Evolutionary conservation across 1,140 invertebrate genomes (phyloP), one percentile per base, ranked within the genome.

Genomic region (Limonius californicus): DNA sequence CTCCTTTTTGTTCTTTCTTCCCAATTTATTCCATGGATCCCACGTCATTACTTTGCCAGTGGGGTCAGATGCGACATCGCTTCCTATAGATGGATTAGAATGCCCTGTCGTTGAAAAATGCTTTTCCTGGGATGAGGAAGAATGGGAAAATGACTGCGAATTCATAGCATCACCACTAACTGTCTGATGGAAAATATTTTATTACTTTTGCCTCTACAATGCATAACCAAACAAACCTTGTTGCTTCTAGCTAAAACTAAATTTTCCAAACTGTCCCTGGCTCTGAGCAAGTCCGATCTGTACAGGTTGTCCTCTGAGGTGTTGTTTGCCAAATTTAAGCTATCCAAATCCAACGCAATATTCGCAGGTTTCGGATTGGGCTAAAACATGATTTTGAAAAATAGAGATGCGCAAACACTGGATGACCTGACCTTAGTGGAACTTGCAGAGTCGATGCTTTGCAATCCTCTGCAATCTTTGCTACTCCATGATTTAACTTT

Each of bases 1-100:
- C 9, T 27, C 23, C 23, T 27, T 27, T 27, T 27, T 27, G 58
- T 57, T 64, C 27, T 68, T 66, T 30, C 67, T 35, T 15, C 60
- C 43, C 2, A 66, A 32, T 53, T 68, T 68, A 45, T 68, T 63
- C 67, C 67, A 68, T 9, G 67, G 61, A 57, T 68, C 67, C 67
- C 67, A 68, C 1, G 64, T 20, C 3, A 68, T 4, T 9, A 27
- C 23, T 27, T 9, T 27, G 3, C 3, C 3, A 27, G 23, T 27
- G 9, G 23, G 9, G 9, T 27, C 23, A 27, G 23, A 3, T 27
- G 9, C 23, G 9, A 4, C 9, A 27, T 27, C 53, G 8, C 35
- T 57, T 9, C 63, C 66, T 8, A 68, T 54, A 9, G 50, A 21
- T 18, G 66, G 63, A 23, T 68, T 64, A 1, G 66, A 65, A 61